Evolutionary conservation across 2,797 vertebrate genomes (phyloP).

Genomic region (Hydrophis major): DNA sequence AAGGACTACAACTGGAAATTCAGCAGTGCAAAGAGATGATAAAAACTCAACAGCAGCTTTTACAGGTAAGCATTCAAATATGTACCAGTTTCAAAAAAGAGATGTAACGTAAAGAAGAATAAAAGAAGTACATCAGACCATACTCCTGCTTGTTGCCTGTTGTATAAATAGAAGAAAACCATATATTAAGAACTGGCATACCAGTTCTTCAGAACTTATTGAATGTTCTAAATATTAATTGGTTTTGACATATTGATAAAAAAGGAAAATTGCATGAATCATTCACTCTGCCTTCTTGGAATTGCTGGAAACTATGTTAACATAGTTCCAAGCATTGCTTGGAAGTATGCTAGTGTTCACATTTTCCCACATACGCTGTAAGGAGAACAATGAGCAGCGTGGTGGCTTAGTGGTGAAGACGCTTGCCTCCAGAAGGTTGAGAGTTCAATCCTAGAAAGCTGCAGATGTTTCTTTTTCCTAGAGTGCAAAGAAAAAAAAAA

Average conservation of each 20-base stretch:
- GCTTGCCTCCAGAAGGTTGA: background rate
- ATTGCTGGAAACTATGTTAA: background rate
- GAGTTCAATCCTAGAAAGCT: background rate
- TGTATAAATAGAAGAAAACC: background rate
- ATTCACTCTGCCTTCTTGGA: background rate
- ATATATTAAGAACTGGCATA: background rate
- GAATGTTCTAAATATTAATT: background rate
- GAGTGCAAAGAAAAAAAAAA: background rate
- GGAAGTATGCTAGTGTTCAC: background rate
- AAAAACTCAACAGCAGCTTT: conserved; percentile 89
- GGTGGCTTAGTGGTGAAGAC: background rate
- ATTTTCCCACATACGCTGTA: background rate
- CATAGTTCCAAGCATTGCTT: background rate
- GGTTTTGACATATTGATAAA: background rate
- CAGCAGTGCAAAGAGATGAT: conserved; percentile 96
- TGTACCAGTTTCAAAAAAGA: background rate
- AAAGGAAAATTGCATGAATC: background rate
- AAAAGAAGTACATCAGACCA: background rate
- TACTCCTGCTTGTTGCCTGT: background rate
- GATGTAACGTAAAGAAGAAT: background rate
- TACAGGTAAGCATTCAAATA: conserved; percentile 78
- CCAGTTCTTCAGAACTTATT: background rate
- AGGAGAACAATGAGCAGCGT: background rate
- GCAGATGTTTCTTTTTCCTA: background rate
- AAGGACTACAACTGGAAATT: conserved; percentile 85